A percentile compares a stretch with the other conserved stretches of the same genome.
These are phyloP conservation scores for Drosophila mimetica DNA, from an alignment of 2,888 invertebrate species.

Conservation along the genomic window DNA sequence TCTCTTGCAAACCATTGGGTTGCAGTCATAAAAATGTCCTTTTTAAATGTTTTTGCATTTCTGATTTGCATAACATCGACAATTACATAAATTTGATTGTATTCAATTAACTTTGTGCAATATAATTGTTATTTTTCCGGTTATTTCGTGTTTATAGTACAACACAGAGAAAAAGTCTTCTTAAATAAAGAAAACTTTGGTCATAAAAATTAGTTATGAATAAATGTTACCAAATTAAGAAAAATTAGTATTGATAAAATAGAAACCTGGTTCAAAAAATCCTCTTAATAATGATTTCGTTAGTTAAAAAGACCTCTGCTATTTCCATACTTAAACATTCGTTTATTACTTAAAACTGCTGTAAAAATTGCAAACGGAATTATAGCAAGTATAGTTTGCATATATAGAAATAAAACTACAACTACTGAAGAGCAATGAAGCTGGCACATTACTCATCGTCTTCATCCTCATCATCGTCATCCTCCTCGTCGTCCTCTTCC, in stretches of 20 bases:
- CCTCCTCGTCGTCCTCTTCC: conserved; percentile 45
- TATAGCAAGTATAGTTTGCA: conserved; percentile 13
- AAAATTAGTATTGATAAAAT: too few species aligned
- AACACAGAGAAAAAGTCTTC: too few species aligned
- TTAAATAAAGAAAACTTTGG: too few species aligned
- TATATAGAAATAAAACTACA: conserved; percentile 34
- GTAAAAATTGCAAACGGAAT: conserved; percentile 30
- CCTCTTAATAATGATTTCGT: background rate
- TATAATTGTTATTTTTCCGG: background rate
- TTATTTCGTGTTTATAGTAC: too few species aligned
- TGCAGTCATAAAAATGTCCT: background rate
- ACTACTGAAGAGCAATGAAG: conserved; percentile 22
- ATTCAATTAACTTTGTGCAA: background rate
- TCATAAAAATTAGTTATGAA: too few species aligned
- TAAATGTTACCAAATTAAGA: too few species aligned
- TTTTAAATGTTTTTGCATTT: background rate
- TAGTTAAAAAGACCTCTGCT: background rate
- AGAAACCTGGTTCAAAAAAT: too few species aligned
- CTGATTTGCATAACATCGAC: background rate
- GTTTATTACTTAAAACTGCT: conserved; percentile 52
- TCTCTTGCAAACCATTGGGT: conserved; percentile 7
- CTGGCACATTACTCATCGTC: conserved; percentile 34
- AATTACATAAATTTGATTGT: background rate
- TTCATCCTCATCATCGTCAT: conserved; percentile 36
- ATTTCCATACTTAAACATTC: conserved; percentile 21